A percentile compares a stretch with the other conserved stretches of the same genome.
Conservation (phyloP, 2,113 vertebrate genomes). For the Micronycteris hirsuta region DNA sequence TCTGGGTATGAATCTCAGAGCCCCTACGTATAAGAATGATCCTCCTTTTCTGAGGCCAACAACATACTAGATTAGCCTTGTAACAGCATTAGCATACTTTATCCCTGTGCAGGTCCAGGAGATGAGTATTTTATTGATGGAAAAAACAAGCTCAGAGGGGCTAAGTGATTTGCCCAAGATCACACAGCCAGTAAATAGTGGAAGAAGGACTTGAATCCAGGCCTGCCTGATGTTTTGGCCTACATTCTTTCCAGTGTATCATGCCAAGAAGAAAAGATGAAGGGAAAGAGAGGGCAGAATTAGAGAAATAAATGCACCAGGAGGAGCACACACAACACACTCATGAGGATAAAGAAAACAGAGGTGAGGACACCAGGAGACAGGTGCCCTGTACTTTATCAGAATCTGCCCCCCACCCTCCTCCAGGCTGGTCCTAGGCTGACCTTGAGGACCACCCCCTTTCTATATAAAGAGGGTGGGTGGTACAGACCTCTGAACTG, state of each 20-base stretch:
- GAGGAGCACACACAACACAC: neutral
- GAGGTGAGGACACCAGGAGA: neutral
- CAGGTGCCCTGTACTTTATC: neutral
- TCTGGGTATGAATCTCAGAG: neutral
- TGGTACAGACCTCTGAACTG: neutral
- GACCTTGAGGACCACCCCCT: neutral
- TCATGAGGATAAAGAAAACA: neutral
- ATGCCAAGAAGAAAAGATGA: neutral
- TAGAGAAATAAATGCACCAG: neutral
- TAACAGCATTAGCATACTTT: neutral
- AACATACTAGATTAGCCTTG: neutral
- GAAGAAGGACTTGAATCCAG: neutral
- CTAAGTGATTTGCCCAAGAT: neutral
- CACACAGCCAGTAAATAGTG: neutral
- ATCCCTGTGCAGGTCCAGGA: neutral
- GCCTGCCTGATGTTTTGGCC: neutral
- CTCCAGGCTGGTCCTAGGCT: neutral
- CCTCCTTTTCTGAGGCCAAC: neutral
- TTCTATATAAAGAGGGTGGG: neutral
- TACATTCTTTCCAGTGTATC: neutral
- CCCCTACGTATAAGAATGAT: neutral
- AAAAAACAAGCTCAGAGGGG: constrained; percentile 25
- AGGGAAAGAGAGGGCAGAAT: neutral
- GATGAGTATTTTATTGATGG: neutral
- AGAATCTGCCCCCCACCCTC: neutral